These are phyloP conservation scores for Harpegnathos saltator DNA, from an alignment of 1,140 invertebrate species.

Conservation along the genomic window DNA sequence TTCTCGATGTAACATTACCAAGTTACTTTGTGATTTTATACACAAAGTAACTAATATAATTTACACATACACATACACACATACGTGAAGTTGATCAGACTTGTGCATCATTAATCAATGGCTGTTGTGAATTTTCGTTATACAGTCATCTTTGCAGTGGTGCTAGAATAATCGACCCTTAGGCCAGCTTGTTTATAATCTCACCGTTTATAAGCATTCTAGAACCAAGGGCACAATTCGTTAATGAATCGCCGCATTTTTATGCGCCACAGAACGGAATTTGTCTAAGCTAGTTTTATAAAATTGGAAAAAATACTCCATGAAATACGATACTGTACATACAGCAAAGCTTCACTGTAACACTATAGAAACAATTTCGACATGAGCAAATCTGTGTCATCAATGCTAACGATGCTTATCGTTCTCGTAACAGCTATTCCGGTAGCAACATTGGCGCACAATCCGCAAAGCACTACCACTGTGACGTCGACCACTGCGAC, in stretches of 20 bases:
- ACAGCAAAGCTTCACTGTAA: too few relatives aligned
- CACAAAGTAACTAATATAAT: too few relatives aligned
- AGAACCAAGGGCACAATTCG: slow-evolving; percentile 76
- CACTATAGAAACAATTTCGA: too few relatives aligned
- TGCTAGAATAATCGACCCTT: slow-evolving; percentile 80
- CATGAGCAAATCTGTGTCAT: too few relatives aligned
- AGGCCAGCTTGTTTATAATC: slow-evolving; percentile 82
- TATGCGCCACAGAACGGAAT: too few relatives aligned
- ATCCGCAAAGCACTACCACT: slow-evolving; percentile 76
- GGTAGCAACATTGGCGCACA: slow-evolving; percentile 83
- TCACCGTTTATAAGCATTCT: slow-evolving; percentile 80
- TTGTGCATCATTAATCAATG: slow-evolving; percentile 82
- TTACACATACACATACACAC: too few relatives aligned
- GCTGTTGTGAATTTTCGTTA: slow-evolving; percentile 69
- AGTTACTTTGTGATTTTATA: too few relatives aligned
- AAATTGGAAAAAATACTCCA: too few relatives aligned
- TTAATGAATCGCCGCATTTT: slow-evolving; percentile 22
- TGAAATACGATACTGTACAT: too few relatives aligned
- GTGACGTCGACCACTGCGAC: slow-evolving; percentile 78
- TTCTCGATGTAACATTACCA: too few relatives aligned
- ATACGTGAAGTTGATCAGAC: slow-evolving; percentile 12
- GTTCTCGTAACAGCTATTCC: slow-evolving; percentile 83
- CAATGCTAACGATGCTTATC: background rate
- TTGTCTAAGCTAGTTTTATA: too few relatives aligned
- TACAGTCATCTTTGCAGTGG: slow-evolving; percentile 81